Conservation (phyloP, 92 coral and sea anemone species). For the Scolanthus callimorphus region DNA sequence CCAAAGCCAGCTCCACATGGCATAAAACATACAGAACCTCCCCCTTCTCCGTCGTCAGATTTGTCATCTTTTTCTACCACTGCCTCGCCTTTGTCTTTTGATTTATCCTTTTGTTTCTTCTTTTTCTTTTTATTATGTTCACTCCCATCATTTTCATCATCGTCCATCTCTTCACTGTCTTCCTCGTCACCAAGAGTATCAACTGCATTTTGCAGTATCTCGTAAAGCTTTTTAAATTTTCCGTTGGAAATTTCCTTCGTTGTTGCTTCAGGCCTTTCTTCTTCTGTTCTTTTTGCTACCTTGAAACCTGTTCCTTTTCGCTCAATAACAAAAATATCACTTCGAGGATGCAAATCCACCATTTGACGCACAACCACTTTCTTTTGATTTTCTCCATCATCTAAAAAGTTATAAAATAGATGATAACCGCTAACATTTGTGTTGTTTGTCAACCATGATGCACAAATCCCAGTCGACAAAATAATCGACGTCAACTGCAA, state of each 20-base stretch:
- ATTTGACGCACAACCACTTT: slow-evolving; percentile 56
- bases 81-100: slow-evolving; percentile 3
- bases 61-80: background rate
- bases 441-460: slow-evolving; percentile 3
- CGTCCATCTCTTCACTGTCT: slow-evolving; percentile 17
- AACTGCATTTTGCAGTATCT: slow-evolving; percentile 56
- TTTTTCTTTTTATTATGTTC: slow-evolving; percentile 1
- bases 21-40: slow-evolving; percentile 60
- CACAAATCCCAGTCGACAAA: background rate
- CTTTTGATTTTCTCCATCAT: slow-evolving; percentile 25
- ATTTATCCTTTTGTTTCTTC: slow-evolving; percentile 1
- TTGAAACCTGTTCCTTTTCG: slow-evolving; percentile 61
- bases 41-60: background rate
- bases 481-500: slow-evolving; percentile 9
- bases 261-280: slow-evolving; percentile 58
- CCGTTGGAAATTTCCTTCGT: slow-evolving; percentile 45
- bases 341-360: slow-evolving; percentile 9
- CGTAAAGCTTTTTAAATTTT: slow-evolving; percentile 48
- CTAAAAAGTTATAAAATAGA: slow-evolving; percentile 45
- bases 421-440: slow-evolving; percentile 18
- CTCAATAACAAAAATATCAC: slow-evolving; percentile 41
- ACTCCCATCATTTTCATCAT: slow-evolving; percentile 6
- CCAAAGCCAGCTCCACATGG: slow-evolving; percentile 59
- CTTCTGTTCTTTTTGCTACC: slow-evolving; percentile 65
- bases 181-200: slow-evolving; percentile 34